These are phyloP conservation scores for Tenthredo livida DNA, from an alignment of 2,888 invertebrate species.

Conservation along the genomic window DNA sequence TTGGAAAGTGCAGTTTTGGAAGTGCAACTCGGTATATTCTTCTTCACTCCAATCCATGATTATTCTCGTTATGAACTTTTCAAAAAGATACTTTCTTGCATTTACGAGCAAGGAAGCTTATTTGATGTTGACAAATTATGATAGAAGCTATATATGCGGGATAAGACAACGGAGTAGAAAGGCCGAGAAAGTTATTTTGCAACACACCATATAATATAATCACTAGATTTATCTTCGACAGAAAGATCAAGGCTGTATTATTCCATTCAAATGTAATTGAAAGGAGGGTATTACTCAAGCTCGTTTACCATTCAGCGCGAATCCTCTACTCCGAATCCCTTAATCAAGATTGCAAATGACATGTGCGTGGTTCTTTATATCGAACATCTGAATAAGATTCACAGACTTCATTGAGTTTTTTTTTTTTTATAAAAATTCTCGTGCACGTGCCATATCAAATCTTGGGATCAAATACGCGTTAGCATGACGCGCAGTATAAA, in stretches of 20 bases:
- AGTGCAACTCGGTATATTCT: neutral
- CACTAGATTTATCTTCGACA: neutral
- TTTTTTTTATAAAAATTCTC: neutral
- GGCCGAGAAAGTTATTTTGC: conserved; percentile 1
- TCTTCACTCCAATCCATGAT: neutral
- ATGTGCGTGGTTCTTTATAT: neutral
- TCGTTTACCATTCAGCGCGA: neutral
- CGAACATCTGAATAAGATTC: neutral
- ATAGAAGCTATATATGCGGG: neutral
- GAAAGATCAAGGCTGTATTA: conserved; percentile 8
- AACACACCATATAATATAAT: neutral
- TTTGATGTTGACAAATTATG: neutral
- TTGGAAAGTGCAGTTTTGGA: neutral
- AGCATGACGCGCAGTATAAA: conserved; percentile 1
- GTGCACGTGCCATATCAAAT: conserved; percentile 26
- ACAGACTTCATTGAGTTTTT: neutral
- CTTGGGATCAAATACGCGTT: conserved; percentile 44
- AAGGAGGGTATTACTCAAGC: neutral
- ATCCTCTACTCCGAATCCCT: conserved; percentile 2
- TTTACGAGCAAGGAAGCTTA: neutral
- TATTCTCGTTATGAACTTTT: neutral
- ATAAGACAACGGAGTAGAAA: neutral
- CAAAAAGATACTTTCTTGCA: neutral
- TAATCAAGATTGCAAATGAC: conserved; percentile 25
- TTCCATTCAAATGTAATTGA: neutral